Conservation (phyloP, 2,888 invertebrate genomes). For the Amphimallon solstitiale region DNA sequence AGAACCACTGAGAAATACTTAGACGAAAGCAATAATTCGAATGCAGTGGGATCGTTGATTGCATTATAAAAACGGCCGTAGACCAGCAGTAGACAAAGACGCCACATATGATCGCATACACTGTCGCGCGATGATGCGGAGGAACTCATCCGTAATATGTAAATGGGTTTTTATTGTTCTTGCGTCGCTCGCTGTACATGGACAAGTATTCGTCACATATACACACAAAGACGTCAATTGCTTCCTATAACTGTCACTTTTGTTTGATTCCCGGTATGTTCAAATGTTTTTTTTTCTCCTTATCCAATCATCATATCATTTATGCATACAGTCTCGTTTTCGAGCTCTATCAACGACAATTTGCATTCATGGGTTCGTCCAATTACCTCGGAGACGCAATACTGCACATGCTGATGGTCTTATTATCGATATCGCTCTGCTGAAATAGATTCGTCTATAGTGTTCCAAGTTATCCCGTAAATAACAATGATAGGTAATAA, state of each 20-base stretch:
- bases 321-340: too few species aligned
- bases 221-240: conserved; percentile 27
- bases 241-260: conserved; percentile 28
- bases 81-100: conserved; percentile 16
- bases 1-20: conserved; percentile 25
- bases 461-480: too few species aligned
- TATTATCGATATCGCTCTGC: too few species aligned
- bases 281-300: conserved; percentile 18
- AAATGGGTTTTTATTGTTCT: conserved; percentile 28
- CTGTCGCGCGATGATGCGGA: neutral
- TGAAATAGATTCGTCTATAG: too few species aligned
- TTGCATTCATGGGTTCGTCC: too few species aligned
- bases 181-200: conserved; percentile 25
- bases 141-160: conserved; percentile 23
- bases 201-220: conserved; percentile 28
- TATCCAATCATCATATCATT: neutral
- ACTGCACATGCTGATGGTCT: too few species aligned
- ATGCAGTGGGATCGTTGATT: conserved; percentile 14
- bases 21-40: conserved; percentile 33
- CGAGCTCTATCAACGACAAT: too few species aligned
- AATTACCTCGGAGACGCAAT: too few species aligned
- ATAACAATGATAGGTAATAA: too few species aligned
- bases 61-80: conserved; percentile 10
- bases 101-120: neutral
- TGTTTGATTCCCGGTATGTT: conserved; percentile 18